Percentiles rank a stretch among this genome's conserved stretches.
Conservation (phyloP, 2,113 vertebrate species). For the Nothobranchius furzeri region DNA sequence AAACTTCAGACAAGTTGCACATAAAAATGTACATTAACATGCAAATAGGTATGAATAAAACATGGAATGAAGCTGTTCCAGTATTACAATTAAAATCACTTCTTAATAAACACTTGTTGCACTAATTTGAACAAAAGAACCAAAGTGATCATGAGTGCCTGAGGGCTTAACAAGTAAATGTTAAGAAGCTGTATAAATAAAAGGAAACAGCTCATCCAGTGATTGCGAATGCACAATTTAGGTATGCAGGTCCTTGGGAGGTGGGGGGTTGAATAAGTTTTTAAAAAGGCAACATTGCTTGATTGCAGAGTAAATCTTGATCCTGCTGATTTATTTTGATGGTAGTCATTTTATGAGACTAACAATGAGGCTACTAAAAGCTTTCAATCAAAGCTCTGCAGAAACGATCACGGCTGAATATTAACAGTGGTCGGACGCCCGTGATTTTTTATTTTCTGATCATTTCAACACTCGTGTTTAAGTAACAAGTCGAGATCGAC, state of each 20-base stretch:
- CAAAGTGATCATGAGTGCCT: conserved; percentile 50
- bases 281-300: conserved; percentile 45
- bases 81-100: conserved; percentile 33
- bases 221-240: conserved; percentile 52
- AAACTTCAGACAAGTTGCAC: conserved; percentile 12
- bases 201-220: conserved; percentile 44
- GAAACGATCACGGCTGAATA: conserved; percentile 46
- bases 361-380: conserved; percentile 39
- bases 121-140: conserved; percentile 58
- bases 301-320: conserved; percentile 65
- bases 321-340: conserved; percentile 42
- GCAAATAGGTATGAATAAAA: conserved; percentile 40
- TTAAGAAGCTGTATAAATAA: conserved; percentile 59
- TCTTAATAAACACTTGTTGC: conserved; percentile 36
- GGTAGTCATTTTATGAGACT: conserved; percentile 30
- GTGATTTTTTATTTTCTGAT: conserved; percentile 44
- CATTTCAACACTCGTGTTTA: conserved; percentile 20
- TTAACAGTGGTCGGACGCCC: conserved; percentile 28
- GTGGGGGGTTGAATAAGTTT: conserved; percentile 15
- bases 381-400: conserved; percentile 57
- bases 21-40: conserved; percentile 25
- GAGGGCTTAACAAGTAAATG: conserved; percentile 62
- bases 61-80: conserved; percentile 24
- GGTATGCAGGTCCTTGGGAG: conserved; percentile 2
- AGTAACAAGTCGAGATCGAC: conserved; percentile 29